Conservation (phyloP, 2,113 vertebrate species). For the Neogale vison region DNA sequence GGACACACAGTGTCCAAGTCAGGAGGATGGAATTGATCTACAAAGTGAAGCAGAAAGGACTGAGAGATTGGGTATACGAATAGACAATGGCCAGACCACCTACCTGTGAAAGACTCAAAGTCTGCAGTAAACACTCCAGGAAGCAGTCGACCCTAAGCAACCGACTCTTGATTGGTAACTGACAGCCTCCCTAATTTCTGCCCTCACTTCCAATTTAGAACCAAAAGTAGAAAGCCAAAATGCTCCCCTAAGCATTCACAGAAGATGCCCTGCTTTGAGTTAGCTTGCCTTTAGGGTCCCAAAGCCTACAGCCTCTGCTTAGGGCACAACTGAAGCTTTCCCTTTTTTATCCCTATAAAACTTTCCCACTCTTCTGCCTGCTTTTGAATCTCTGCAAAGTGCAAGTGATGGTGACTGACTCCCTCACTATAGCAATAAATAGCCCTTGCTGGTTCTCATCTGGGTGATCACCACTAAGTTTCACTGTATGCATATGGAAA, state of each 20-base stretch:
- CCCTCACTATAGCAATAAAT: not conserved
- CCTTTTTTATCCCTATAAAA: not conserved
- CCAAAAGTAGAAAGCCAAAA: not conserved
- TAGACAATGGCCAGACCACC: too few species aligned
- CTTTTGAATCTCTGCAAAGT: not conserved
- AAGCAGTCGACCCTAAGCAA: not conserved
- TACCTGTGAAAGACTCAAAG: too few species aligned
- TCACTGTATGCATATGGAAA: too few species aligned
- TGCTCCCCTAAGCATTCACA: accelerated
- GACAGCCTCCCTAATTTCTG: not conserved
- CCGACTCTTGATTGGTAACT: not conserved
- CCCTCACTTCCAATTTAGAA: not conserved
- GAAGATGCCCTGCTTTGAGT: accelerated
- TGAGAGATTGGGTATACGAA: accelerated
- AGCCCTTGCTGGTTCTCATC: not conserved
- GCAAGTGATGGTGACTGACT: not conserved
- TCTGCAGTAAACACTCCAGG: not conserved
- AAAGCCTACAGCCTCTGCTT: too few species aligned
- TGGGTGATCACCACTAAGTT: not conserved
- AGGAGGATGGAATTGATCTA: constrained; percentile 75
- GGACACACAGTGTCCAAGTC: constrained; percentile 57
- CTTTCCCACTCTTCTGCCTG: not conserved
- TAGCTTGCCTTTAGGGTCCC: not conserved
- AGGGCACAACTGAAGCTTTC: not conserved
- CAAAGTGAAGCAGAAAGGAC: not conserved